Evolutionary conservation across 2,888 invertebrate genomes (phyloP).

Genomic region (Crossocerus cetratus): DNA sequence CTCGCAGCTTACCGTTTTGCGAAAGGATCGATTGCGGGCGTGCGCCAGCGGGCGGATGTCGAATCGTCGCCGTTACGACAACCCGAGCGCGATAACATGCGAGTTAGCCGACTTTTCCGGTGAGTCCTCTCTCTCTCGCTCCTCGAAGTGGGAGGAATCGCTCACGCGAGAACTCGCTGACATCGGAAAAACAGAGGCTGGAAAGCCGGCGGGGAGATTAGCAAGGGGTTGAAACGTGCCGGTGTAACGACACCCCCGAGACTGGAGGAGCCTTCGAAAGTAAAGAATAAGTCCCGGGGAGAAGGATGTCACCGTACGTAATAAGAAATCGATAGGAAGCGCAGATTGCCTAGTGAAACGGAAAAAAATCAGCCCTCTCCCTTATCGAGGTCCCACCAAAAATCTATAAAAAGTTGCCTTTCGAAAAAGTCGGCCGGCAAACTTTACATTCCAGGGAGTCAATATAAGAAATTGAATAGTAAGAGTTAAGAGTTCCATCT

Average conservation of each 20-base stretch:
- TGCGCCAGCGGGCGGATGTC: too few species aligned
- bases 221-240: conserved; percentile 45
- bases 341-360: conserved; percentile 48
- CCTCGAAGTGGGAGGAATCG: conserved; percentile 22
- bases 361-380: conserved; percentile 42
- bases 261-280: conserved; percentile 36
- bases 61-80: too few species aligned
- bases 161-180: conserved; percentile 40
- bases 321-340: conserved; percentile 58
- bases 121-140: conserved; percentile 27
- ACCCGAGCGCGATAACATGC: too few species aligned
- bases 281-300: conserved; percentile 36
- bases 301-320: conserved; percentile 36
- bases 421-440: too few species aligned
- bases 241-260: conserved; percentile 50
- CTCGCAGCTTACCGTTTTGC: too few species aligned
- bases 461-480: too few species aligned
- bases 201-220: conserved; percentile 42
- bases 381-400: conserved; percentile 35
- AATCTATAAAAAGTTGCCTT: conserved; percentile 23
- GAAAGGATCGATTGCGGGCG: too few species aligned
- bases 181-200: conserved; percentile 35
- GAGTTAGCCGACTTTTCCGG: conserved; percentile 15
- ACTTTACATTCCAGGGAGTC: too few species aligned
- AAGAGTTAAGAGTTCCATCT: too few species aligned